Evolutionary conservation across 2,113 vertebrate genomes (phyloP), one percentile per base, ranked within the genome.

Genomic region (Solea solea): DNA sequence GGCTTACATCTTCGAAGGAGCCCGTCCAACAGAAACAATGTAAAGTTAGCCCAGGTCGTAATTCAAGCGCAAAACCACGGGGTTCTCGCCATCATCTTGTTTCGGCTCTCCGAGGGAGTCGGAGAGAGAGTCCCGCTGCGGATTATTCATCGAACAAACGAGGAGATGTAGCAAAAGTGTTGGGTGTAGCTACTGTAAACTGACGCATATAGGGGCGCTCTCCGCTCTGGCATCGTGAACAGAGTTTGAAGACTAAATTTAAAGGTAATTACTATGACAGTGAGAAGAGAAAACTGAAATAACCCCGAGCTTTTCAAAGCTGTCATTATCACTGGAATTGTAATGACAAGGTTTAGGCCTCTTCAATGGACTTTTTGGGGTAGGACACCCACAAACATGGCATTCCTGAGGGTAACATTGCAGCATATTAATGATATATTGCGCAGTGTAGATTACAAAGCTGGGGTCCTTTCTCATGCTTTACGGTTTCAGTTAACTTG

Each of bases 241-340:
- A 77, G 72, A 90, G 88, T 83, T 90, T 91, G 81, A 86, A 84
- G 86, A 93, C 94, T 94, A 94, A 94, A 93, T 94, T 94, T 94
- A 94, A 94, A 93, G 91, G 90, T 93, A 94, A 94, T 92, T 94
- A 87, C 93, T 94, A 93, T 92, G 92, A 94, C 87, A 93, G 89
- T 86, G 72, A 91, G 82, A 72, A 88, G 88, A 89, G 80, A 91
- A 92, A 89, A 88, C 89, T 90, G 86, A 93, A 92, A 93, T 90
- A 93, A 93, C 90, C 89, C 71, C 76, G 70, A 91, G 81, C 86
- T 77, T 90, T 90, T 87, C 89, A 87, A 93, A 92, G 87, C 90
- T 93, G 91, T 94, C 87, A 94, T 94, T 94, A 94, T 93, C 93
- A 92, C 82, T 92, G 92, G 90, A 92, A 93, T 91, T 93, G 90